These are phyloP conservation scores for Coelopa frigida DNA, from an alignment of 1,140 invertebrate genomes.

Conservation along the genomic window DNA sequence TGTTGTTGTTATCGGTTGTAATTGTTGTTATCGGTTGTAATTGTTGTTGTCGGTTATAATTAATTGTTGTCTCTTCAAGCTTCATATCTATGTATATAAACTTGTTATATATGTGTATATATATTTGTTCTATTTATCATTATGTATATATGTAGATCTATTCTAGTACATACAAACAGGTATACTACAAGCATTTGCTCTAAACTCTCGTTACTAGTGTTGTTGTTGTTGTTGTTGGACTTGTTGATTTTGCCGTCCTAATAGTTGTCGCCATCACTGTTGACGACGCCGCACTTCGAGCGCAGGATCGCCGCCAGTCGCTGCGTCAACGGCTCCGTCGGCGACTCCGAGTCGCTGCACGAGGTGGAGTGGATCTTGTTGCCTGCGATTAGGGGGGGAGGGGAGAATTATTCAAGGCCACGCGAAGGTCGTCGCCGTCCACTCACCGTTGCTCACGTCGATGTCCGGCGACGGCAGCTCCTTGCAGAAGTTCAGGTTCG, in stretches of 20 bases:
- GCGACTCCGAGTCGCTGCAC: conserved; percentile 54
- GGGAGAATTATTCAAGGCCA: neutral
- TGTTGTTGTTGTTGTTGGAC: neutral
- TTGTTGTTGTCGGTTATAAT: too few relatives aligned
- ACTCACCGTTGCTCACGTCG: conserved; percentile 32
- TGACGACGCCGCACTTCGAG: conserved; percentile 41
- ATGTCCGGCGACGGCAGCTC: conserved; percentile 21
- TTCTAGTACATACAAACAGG: neutral
- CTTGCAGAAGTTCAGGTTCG: conserved; percentile 29
- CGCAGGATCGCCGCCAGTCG: conserved; percentile 47
- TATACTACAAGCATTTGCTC: neutral
- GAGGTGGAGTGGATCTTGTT: conserved; percentile 40
- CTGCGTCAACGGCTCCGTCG: conserved; percentile 54
- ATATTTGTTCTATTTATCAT: neutral
- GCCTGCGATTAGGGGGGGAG: too few relatives aligned
- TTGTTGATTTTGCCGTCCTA: neutral
- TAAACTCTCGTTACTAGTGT: neutral
- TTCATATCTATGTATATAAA: too few relatives aligned
- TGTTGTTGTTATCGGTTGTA: too few relatives aligned
- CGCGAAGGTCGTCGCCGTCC: too few relatives aligned
- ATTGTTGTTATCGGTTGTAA: too few relatives aligned
- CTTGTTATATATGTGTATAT: too few relatives aligned
- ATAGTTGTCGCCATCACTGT: conserved; percentile 13
- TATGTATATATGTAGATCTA: conserved; percentile 3
- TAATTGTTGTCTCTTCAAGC: too few relatives aligned